phyloP scores from a whole-genome alignment of 1,140 invertebrate species.

The Drosophila bocqueti region DNA sequence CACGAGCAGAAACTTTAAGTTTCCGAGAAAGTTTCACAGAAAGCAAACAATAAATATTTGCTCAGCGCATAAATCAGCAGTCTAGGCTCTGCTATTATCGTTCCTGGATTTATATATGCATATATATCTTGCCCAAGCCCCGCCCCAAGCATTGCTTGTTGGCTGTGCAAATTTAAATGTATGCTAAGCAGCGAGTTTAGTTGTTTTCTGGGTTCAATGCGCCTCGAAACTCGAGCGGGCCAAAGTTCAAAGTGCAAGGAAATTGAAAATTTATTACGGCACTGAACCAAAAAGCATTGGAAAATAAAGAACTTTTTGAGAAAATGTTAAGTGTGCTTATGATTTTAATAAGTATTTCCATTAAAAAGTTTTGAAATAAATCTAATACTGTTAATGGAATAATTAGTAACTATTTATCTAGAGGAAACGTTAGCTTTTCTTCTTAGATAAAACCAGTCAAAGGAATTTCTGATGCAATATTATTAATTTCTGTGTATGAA shows the following conservation, averaged over 20 bases:
- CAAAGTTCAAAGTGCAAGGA: conserved; percentile 48
- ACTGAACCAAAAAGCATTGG: not conserved
- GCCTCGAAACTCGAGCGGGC: conserved; percentile 3
- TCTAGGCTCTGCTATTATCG: conserved; percentile 70
- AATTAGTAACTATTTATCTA: no score
- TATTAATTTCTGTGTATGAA: not conserved
- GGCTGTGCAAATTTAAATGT: conserved; percentile 73
- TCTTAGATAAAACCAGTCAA: no score
- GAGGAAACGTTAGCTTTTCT: no score
- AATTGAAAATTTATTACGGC: conserved; percentile 48
- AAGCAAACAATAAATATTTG: conserved; percentile 71
- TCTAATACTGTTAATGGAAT: not conserved
- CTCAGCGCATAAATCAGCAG: conserved; percentile 70
- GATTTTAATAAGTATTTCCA: not conserved
- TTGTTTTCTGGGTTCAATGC: conserved; percentile 35
- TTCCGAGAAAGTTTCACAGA: conserved; percentile 31
- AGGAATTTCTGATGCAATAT: no score
- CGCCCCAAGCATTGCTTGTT: conserved; percentile 59
- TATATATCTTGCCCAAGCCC: conserved; percentile 22
- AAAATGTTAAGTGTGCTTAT: not conserved
- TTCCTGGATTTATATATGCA: conserved; percentile 38
- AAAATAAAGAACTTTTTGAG: not conserved
- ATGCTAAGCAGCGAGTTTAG: conserved; percentile 58
- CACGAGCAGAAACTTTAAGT: conserved; percentile 37
- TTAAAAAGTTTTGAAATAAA: not conserved